Evolutionary conservation across 2,888 invertebrate genomes (phyloP), one percentile per base, ranked within the genome.

Genomic region (Ormyrus labotus): DNA sequence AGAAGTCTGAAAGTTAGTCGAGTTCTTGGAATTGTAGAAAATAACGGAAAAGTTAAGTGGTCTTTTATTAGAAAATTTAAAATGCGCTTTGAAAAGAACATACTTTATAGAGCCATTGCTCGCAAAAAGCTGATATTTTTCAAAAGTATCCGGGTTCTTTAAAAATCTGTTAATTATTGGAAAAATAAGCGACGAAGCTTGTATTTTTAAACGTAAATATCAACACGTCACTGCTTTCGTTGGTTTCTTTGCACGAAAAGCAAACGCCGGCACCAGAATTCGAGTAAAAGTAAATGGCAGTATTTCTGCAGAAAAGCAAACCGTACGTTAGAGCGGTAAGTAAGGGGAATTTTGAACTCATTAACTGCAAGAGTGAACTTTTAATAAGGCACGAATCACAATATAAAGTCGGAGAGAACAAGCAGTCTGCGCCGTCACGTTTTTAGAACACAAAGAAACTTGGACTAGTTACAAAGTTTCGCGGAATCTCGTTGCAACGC

Each of bases 391-490:
- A 34, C 34, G 34, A 34, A 34, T 34, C 34, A 34, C 34, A 34
- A 34, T 34, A 34, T 34, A 34, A 53, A 67, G 67, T 11, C 45
- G 1, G 9, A 6, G 53, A 34, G 5, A n/a, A 3, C 9, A 55
- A 2, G 68, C 34, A 57, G 34, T 34, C 34, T 34, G 13, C 57
- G 57, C 13, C 57, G 13, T 71, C 34, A 34, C 34, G 34, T 34
- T 34, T 34, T 34, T 70, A 71, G 13, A 34, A 48, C 60, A 55
- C 50, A 71, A 71, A 71, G 60, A 71, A 71, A 71, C 70, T 71
- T 71, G 70, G 70, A 71, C 11, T n/a, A n/a, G 70, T 60, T 71
- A 60, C 51, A 60, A 71, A 60, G 70, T 71, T 34, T 71, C 60
- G 34, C 60, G 60, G 70, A 71, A 71, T 71, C 13, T 11, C 70